Evolutionary conservation across 2,113 vertebrate genomes (phyloP), one percentile per base, ranked within the genome.

Genomic region (Ammodramus savannarum): DNA sequence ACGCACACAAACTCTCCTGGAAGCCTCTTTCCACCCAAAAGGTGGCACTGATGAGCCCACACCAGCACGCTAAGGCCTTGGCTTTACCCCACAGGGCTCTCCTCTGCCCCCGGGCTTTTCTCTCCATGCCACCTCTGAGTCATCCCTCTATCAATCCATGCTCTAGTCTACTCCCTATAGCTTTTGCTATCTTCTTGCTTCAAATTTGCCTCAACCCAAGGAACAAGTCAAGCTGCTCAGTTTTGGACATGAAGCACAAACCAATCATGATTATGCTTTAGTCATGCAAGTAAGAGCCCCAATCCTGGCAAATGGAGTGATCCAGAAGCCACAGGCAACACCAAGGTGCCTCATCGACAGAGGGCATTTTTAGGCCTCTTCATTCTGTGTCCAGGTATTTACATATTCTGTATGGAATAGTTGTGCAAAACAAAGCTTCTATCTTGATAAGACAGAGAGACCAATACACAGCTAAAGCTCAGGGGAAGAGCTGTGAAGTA

Each of bases 31-130:
- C 63, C 68, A 74, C 75, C 89, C 93, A 76, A 96, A 54, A 95
- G 95, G 72, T 89, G 95, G 91, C 96, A 96, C 87, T 93, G 89
- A 62, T 52, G 94, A 95, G 95, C 72, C 69, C 89, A 4, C 34
- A 26, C 21, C 46, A 49, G 84, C 62, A 2, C 0, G 1, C 3
- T 8, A 2, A 38, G 2, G 27, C 63, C 57, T 55, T 3, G 31
- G 52, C 69, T 74, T 85, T 19, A 31, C 51, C 51, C 27, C 16
- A 31, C 31, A 3, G 14, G 17, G 3, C 8, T 25, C 12, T 34
- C 26, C 20, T 1, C 29, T 31, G 29, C 41, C 82, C 38, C 16
- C 13, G 2, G 0, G 7, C 32, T 34, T 74, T 66, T 21, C 62
- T 68, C 20, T 29, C 31, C 38, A 39, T 0, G 0, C 58, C 39